Evolutionary conservation across 2,113 vertebrate species (phyloP).

Genomic region (Lota lota): DNA sequence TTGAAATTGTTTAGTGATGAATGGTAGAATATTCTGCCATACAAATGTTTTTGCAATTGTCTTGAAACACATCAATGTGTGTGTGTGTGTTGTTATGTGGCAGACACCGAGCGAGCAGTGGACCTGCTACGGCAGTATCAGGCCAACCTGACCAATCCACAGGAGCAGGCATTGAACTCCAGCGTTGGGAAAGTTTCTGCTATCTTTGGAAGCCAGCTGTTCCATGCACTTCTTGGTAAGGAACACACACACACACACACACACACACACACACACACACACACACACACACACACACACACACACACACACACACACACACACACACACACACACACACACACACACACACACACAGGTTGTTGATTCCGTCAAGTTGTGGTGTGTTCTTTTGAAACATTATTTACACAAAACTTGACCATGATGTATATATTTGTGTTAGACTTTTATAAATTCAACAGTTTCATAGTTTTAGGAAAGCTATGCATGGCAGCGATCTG

Average conservation of each 20-base stretch:
- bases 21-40: no score
- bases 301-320: no score
- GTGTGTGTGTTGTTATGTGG: conserved; percentile 17
- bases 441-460: no score
- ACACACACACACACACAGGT: background rate
- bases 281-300: no score
- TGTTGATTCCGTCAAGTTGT: background rate
- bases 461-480: no score
- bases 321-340: no score
- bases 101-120: conserved; percentile 83
- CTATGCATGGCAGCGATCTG: no score
- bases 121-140: conserved; percentile 82
- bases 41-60: conserved; percentile 22
- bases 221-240: conserved; percentile 86
- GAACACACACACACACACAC: conserved; percentile 11
- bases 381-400: conserved; percentile 4
- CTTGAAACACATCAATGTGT: background rate
- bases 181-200: conserved; percentile 81
- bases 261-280: no score
- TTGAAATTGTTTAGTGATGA: no score
- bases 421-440: no score
- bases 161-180: conserved; percentile 80
- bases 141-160: conserved; percentile 76
- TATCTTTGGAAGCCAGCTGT: conserved; percentile 83
- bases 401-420: no score